These are phyloP conservation scores for Eupithecia dodoneata DNA, from an alignment of 2,888 invertebrate genomes.

Conservation along the genomic window DNA sequence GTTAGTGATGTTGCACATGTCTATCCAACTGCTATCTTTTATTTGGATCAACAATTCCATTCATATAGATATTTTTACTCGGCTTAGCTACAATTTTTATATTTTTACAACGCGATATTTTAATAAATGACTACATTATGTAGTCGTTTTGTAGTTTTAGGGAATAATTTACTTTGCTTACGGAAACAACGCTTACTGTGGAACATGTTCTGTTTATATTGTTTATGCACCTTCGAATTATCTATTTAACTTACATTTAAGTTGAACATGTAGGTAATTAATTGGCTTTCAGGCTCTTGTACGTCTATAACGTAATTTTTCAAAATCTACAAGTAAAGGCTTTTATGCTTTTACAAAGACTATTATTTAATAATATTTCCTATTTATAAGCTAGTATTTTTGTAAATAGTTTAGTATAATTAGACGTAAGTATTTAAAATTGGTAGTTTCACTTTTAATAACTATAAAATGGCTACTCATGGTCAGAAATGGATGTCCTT, in stretches of 20 bases:
- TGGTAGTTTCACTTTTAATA: conserved; percentile 72
- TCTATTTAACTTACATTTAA: background rate
- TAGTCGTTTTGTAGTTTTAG: background rate
- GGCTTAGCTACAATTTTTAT: conserved; percentile 13
- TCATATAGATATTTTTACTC: conserved; percentile 1
- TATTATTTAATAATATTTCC: conserved; percentile 66
- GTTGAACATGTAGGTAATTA: background rate
- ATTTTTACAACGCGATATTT: conserved; percentile 3
- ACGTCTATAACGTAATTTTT: background rate
- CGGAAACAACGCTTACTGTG: background rate
- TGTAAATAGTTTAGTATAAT: conserved; percentile 69
- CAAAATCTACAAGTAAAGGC: background rate
- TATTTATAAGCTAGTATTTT: conserved; percentile 68
- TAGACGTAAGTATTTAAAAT: conserved; percentile 77
- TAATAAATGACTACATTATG: background rate
- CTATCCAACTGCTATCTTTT: conserved; percentile 66
- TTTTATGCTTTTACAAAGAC: conserved; percentile 57
- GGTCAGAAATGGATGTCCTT: conserved; percentile 52
- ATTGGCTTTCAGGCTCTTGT: background rate
- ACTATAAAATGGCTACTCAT: conserved; percentile 54
- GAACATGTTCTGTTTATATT: background rate
- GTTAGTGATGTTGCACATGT: conserved; percentile 82
- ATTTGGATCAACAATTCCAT: background rate
- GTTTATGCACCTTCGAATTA: background rate
- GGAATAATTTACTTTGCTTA: background rate